These are phyloP conservation scores for Melanogrammus aeglefinus DNA, from an alignment of 2,797 vertebrate species.

Conservation along the genomic window DNA sequence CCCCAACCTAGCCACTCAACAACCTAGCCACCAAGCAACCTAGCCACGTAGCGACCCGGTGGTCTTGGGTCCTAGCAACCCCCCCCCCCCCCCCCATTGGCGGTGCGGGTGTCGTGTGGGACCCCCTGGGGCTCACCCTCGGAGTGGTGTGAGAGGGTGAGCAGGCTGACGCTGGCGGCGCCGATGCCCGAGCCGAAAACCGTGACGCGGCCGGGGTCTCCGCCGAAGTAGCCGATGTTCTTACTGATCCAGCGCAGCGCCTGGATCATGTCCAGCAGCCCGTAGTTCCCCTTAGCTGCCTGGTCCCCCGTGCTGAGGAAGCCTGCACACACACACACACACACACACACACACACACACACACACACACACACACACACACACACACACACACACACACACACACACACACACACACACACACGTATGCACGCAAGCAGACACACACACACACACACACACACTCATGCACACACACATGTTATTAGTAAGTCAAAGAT, in stretches of 20 bases:
- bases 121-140: conserved; percentile 82
- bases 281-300: conserved; percentile 98
- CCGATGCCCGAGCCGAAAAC: conserved; percentile 99
- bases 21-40: too few species aligned
- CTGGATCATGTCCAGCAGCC: conserved; percentile 96
- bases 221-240: conserved; percentile 79
- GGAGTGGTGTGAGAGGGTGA: conserved; percentile 98
- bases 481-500: too few species aligned
- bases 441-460: too few species aligned
- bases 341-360: neutral
- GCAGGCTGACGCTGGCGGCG: conserved; percentile 95
- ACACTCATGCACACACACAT: too few species aligned
- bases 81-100: too few species aligned
- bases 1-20: too few species aligned
- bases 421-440: neutral
- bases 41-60: too few species aligned
- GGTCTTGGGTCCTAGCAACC: too few species aligned
- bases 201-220: conserved; percentile 76
- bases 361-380: neutral
- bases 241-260: conserved; percentile 90
- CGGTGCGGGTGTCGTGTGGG: neutral
- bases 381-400: neutral
- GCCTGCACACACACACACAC: conserved; percentile 67
- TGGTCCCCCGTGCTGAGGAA: conserved; percentile 99
- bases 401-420: neutral